Percentiles rank a stretch among this genome's conserved stretches.
Conservation (phyloP, 1,140 invertebrate genomes). For the Drosophila biarmipes region DNA sequence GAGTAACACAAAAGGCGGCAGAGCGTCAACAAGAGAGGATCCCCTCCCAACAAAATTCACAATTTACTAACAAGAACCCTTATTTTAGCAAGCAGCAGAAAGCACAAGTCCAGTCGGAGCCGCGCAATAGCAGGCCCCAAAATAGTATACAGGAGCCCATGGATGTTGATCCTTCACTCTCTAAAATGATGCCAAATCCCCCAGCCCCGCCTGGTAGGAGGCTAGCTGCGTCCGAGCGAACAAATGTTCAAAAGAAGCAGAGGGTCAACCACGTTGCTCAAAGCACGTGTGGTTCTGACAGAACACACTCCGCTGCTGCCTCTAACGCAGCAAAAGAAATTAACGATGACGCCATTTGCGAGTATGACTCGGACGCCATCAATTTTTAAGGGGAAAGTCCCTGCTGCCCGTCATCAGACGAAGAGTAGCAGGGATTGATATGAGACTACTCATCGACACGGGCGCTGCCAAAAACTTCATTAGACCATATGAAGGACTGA, state of each 20-base stretch:
- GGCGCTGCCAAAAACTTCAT: neutral
- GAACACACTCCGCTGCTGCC: neutral
- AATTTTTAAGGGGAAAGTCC: constrained; percentile 30
- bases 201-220: no score
- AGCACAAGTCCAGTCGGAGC: no score
- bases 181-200: no score
- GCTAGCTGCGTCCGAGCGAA: no score
- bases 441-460: neutral
- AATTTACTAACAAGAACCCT: constrained; percentile 25
- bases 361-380: constrained; percentile 10
- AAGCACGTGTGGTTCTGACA: neutral
- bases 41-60: neutral
- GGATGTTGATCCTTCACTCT: no score
- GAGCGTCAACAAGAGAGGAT: constrained; percentile 15
- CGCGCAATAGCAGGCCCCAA: no score
- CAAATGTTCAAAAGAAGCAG: no score
- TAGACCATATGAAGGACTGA: neutral
- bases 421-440: neutral
- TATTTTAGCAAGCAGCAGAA: constrained; percentile 11
- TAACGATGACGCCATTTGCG: constrained; percentile 5
- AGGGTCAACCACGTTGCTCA: neutral
- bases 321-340: constrained; percentile 4
- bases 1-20: constrained; percentile 11
- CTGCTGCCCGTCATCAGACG: constrained; percentile 3
- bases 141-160: no score